Percentiles rank a stretch among this genome's conserved stretches.
Conservation (phyloP, 2,888 invertebrate species). For the Zhengitettix transpicula region DNA sequence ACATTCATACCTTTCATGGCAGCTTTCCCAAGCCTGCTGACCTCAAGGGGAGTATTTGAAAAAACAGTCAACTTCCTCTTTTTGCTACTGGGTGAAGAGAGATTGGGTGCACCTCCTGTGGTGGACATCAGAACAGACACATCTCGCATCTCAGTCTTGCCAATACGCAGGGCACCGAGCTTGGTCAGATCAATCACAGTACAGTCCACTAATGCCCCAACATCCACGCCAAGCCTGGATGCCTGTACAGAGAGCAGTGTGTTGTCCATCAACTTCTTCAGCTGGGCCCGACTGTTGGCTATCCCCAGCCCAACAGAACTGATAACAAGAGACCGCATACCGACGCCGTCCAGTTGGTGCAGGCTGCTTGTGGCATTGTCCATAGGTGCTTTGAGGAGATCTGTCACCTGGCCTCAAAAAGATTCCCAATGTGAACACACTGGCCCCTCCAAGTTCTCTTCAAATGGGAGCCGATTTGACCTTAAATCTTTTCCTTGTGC, state of each 20-base stretch:
- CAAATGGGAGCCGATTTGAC: too few species aligned
- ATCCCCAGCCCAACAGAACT: conserved; percentile 50
- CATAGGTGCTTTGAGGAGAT: conserved; percentile 44
- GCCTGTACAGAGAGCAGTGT: conserved; percentile 53
- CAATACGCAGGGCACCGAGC: conserved; percentile 22
- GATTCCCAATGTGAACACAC: too few species aligned
- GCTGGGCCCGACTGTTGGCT: conserved; percentile 33
- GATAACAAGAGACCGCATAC: conserved; percentile 41
- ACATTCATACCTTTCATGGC: conserved; percentile 18
- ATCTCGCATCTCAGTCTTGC: too few species aligned
- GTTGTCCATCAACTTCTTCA: conserved; percentile 35
- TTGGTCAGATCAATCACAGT: conserved; percentile 29
- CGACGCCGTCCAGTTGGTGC: conserved; percentile 33
- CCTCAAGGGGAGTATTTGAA: conserved; percentile 9
- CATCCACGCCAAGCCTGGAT: conserved; percentile 23
- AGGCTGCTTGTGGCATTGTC: conserved; percentile 45
- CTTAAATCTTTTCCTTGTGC: too few species aligned
- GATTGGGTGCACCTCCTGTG: too few species aligned
- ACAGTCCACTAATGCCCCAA: conserved; percentile 28
- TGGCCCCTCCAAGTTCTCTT: too few species aligned
- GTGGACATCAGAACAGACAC: too few species aligned
- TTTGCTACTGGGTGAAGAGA: too few species aligned
- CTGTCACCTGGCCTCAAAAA: conserved; percentile 26
- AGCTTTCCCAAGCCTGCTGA: conserved; percentile 18
- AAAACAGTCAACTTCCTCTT: too few species aligned